Base-by-base conservation (phyloP, 2,888 invertebrate species). In the Pyrochroa serraticornis region DNA sequence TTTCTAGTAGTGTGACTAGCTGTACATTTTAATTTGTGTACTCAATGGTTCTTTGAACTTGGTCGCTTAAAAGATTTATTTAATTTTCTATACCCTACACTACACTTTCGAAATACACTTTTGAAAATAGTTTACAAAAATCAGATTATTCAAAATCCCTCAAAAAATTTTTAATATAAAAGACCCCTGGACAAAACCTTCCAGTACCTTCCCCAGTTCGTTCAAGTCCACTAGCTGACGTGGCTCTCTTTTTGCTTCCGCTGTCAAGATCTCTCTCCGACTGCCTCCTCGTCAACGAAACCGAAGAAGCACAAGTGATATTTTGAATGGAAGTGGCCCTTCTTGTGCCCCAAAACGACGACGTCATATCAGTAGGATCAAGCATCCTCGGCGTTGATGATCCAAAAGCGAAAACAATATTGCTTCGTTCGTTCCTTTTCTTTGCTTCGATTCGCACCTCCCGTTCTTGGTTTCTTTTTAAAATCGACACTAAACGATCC, bases 281-380 rank as follows among this genome's bases (percentile, higher is more conserved):
- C 75, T 92, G 91, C 76, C 92, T 87, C 81, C 93, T 87, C 67
- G 92, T 91, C 73, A 92, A 84, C 52, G 80, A 65, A 43, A 64
- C 35, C 65, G 72, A 38, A 78, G 89, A 88, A 78, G 86, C 83
- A 54, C 81, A 79, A 84, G 91, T 91, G 81, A 93, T 92, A 82
- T 93, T 93, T 75, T 91, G 91, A 68, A 92, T 93, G 75, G 93
- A 93, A 75, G 93, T 93, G 70, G 93, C 93, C 80, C 93, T 88
- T 80, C 93, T 86, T 77, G 91, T 89, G 66, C 91, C 90, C 93
- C 92, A 93, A 83, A 90, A 93, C 73, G 88, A 86, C 65, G 89
- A 87, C 55, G 87, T 87, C 67, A 90, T 87, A 77, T 93, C 92
- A 60, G 88, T 86, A 51, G 92, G 91, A 77, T 93, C 92, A 71